Conservation (phyloP, 2,888 invertebrate species). For the Pollenia angustigena region DNA sequence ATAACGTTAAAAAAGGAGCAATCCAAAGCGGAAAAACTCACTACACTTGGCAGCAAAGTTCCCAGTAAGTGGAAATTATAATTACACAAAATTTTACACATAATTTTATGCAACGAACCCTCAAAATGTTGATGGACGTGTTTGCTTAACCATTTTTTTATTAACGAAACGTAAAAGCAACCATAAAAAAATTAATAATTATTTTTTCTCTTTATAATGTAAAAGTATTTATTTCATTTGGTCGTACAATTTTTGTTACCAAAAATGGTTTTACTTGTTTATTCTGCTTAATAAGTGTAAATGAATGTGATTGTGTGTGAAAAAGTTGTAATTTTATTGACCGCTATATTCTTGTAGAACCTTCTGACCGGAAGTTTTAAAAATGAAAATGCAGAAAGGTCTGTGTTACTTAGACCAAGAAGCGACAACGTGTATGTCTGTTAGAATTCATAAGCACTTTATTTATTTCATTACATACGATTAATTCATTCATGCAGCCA, state of each 20-base stretch:
- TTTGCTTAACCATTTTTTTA: slow-evolving; percentile 61
- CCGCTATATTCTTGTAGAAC: slow-evolving; percentile 44
- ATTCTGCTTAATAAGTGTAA: slow-evolving; percentile 35
- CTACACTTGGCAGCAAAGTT: slow-evolving; percentile 13
- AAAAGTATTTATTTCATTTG: neutral
- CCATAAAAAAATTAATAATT: neutral
- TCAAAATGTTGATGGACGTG: slow-evolving; percentile 74
- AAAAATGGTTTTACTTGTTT: slow-evolving; percentile 47
- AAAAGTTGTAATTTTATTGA: slow-evolving; percentile 62
- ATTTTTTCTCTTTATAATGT: neutral
- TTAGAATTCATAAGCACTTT: slow-evolving; percentile 57
- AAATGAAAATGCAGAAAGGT: slow-evolving; percentile 68
- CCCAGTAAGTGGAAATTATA: neutral
- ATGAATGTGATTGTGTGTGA: slow-evolving; percentile 17
- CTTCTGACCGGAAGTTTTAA: slow-evolving; percentile 69
- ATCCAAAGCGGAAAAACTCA: slow-evolving; percentile 22
- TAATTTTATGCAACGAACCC: slow-evolving; percentile 64
- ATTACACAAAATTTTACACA: slow-evolving; percentile 50
- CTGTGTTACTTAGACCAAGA: slow-evolving; percentile 43
- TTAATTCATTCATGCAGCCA: slow-evolving; percentile 2
- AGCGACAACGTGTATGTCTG: slow-evolving; percentile 30
- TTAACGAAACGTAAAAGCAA: slow-evolving; percentile 43
- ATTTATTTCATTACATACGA: slow-evolving; percentile 36
- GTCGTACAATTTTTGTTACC: slow-evolving; percentile 18
- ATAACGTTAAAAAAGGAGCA: neutral